Percentiles rank a stretch among this genome's conserved stretches.
Evolutionary conservation across 2,797 vertebrate genomes (phyloP).

Genomic region (Denticeps clupeoides): DNA sequence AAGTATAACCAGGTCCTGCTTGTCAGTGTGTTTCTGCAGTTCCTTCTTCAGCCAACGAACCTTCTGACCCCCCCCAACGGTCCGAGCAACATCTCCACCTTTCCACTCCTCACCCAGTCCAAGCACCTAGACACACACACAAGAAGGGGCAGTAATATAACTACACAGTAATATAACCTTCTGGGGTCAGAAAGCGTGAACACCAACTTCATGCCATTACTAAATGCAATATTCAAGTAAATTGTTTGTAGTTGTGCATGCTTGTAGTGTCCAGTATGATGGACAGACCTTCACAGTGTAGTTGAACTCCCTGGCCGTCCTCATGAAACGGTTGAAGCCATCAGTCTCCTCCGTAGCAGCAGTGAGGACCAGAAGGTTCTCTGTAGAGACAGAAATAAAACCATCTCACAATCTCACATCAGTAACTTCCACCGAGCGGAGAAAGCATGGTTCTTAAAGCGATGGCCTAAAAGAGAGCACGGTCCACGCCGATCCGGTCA

Average conservation of each 20-base stretch:
- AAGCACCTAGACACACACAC: constrained; percentile 50
- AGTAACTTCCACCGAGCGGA: neutral
- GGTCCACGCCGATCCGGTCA: too few species aligned
- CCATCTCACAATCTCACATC: too few species aligned
- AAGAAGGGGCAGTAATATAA: too few species aligned
- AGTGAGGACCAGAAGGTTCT: constrained; percentile 71
- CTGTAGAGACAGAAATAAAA: constrained; percentile 36
- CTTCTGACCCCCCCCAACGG: constrained; percentile 75
- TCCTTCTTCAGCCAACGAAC: constrained; percentile 78
- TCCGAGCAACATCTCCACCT: constrained; percentile 65
- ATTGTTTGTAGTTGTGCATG: neutral
- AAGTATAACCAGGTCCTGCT: constrained; percentile 60
- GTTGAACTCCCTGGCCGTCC: constrained; percentile 65
- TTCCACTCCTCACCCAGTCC: constrained; percentile 77
- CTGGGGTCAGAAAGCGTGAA: too few species aligned
- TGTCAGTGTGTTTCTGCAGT: constrained; percentile 57
- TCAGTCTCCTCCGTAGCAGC: constrained; percentile 74
- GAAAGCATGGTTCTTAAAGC: too few species aligned
- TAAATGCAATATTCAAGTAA: too few species aligned
- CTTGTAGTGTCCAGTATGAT: neutral
- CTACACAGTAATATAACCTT: too few species aligned
- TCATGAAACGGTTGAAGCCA: constrained; percentile 70
- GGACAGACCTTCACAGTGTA: constrained; percentile 67
- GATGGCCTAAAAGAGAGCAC: too few species aligned
- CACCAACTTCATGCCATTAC: too few species aligned